Conservation (phyloP, 2,888 invertebrate genomes). For the Cheilosia grossa region DNA sequence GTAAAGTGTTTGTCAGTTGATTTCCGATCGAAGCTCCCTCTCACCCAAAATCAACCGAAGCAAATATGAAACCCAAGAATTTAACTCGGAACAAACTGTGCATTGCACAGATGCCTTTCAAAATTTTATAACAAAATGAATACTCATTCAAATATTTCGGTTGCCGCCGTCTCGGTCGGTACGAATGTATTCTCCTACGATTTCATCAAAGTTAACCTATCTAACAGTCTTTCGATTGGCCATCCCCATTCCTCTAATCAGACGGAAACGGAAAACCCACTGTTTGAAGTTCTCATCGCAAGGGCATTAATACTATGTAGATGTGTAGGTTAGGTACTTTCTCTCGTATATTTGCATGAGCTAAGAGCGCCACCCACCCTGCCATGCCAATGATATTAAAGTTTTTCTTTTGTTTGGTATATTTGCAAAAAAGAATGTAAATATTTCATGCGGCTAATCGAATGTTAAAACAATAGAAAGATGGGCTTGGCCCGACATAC, state of each 20-base stretch:
- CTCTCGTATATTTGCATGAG: neutral
- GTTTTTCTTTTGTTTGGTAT: slow-evolving; percentile 11
- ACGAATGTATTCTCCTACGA: too few relatives aligned
- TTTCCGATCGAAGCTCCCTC: too few relatives aligned
- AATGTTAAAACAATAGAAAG: slow-evolving; percentile 46
- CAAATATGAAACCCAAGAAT: too few relatives aligned
- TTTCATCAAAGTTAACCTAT: too few relatives aligned
- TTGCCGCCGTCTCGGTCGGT: too few relatives aligned
- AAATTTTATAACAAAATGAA: too few relatives aligned
- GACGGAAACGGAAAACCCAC: neutral
- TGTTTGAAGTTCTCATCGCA: neutral
- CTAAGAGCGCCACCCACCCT: neutral
- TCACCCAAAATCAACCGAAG: too few relatives aligned
- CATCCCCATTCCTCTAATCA: too few relatives aligned
- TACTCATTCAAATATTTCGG: too few relatives aligned
- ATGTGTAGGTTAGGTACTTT: neutral
- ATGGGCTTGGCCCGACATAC: slow-evolving; percentile 44
- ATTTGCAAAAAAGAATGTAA: slow-evolving; percentile 35
- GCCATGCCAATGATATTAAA: slow-evolving; percentile 9
- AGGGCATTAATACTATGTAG: neutral
- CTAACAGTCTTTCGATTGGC: neutral
- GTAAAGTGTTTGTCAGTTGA: too few relatives aligned
- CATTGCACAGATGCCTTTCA: too few relatives aligned
- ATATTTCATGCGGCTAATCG: slow-evolving; percentile 36
- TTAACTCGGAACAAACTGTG: too few relatives aligned